phyloP scores from a whole-genome alignment of 92 coral and sea anemone species.

The Phymanthus crucifer region DNA sequence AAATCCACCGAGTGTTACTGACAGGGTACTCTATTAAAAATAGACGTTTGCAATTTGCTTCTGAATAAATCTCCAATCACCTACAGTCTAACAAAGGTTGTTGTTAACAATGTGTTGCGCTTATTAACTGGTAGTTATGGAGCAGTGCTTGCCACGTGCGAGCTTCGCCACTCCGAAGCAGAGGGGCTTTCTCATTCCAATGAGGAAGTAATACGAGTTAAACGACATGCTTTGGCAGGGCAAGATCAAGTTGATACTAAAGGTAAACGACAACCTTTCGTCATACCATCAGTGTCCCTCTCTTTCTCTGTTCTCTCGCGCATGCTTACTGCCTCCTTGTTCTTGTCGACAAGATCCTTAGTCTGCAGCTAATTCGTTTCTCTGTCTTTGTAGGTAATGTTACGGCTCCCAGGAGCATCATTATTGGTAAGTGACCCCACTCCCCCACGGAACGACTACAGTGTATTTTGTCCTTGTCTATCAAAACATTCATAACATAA shows the following conservation, averaged over 20 bases:
- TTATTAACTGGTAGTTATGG: conserved; percentile 19
- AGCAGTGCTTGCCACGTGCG: conserved; percentile 29
- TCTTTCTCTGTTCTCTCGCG: background rate
- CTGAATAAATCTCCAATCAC: too few relatives aligned
- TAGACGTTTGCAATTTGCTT: too few relatives aligned
- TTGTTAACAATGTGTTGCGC: background rate
- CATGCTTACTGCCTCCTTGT: background rate
- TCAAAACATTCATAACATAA: background rate
- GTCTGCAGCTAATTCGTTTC: background rate
- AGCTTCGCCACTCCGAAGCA: conserved; percentile 22
- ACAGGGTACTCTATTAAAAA: too few relatives aligned
- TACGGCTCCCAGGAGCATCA: background rate
- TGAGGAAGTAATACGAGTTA: conserved; percentile 17
- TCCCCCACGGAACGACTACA: background rate
- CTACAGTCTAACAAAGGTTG: too few relatives aligned
- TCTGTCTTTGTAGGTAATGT: background rate
- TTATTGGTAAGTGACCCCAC: background rate
- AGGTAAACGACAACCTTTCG: background rate
- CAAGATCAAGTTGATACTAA: background rate
- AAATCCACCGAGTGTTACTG: too few relatives aligned
- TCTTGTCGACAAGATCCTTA: too few relatives aligned
- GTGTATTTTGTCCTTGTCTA: background rate
- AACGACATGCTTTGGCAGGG: conserved; percentile 7
- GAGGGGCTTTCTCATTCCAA: background rate
- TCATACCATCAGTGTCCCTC: background rate